phyloP scores from a whole-genome alignment of 2,113 vertebrate genomes.

The Salvator merianae region DNA sequence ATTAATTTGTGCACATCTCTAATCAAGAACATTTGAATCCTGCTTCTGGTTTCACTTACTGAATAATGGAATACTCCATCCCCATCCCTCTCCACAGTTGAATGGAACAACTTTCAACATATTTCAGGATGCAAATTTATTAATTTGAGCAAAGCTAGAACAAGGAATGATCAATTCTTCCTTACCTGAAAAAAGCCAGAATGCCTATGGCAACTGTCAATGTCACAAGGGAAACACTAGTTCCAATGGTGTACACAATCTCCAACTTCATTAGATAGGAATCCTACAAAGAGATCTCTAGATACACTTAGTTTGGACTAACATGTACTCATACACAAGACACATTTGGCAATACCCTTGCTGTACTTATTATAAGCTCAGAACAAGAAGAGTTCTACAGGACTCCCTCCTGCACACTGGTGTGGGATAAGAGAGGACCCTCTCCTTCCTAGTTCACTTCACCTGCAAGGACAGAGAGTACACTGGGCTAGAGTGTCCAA shows the following conservation, averaged over 20 bases:
- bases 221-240: slow-evolving; percentile 84
- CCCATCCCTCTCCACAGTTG: not conserved
- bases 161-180: not conserved
- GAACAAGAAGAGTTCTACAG: not conserved
- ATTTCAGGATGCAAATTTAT: not conserved
- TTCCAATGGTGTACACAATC: slow-evolving; percentile 89
- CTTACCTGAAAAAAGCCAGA: slow-evolving; percentile 87
- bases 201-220: slow-evolving; percentile 82
- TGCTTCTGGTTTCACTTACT: no score
- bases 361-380: no score
- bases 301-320: not conserved
- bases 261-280: slow-evolving; percentile 87
- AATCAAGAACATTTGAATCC: no score
- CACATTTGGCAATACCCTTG: not conserved
- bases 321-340: not conserved
- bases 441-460: no score
- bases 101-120: slow-evolving; percentile 23
- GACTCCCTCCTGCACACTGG: no score
- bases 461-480: no score
- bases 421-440: no score
- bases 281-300: slow-evolving; percentile 67
- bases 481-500: no score
- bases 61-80: not conserved
- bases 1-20: no score
- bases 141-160: not conserved